Conservation (phyloP, 2,113 vertebrate genomes). For the Arenaria interpres region DNA sequence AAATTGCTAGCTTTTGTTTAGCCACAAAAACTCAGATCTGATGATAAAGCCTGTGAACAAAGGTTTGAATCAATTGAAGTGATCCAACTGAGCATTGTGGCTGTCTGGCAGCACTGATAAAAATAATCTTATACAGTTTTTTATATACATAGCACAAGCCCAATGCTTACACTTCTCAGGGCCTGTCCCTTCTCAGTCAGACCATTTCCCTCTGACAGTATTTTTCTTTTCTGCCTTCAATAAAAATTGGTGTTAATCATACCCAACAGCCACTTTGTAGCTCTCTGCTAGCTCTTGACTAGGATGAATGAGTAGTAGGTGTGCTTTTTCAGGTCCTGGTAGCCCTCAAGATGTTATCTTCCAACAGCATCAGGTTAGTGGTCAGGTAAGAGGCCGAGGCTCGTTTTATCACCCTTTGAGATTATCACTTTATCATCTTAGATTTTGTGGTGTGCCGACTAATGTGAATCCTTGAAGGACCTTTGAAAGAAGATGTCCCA, state of each 20-base stretch:
- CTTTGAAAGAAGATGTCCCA: background rate
- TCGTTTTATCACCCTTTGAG: background rate
- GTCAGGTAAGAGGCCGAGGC: background rate
- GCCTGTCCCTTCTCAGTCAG: background rate
- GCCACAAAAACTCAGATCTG: background rate
- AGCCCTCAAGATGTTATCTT: background rate
- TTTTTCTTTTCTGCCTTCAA: background rate
- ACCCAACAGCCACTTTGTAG: background rate
- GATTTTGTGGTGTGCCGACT: background rate
- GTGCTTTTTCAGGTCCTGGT: background rate
- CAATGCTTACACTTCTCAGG: background rate
- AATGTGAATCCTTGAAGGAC: background rate
- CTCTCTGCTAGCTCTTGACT: background rate
- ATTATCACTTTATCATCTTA: background rate
- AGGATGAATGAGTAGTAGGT: background rate
- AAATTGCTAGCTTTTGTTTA: background rate
- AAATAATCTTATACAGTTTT: background rate
- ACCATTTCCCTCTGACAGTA: background rate
- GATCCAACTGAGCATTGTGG: background rate
- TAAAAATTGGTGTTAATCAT: background rate
- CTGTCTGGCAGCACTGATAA: background rate
- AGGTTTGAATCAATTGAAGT: background rate
- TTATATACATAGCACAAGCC: background rate
- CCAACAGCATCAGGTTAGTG: background rate
- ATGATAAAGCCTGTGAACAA: background rate